Evolutionary conservation across 2,888 invertebrate genomes (phyloP).

Genomic region (Laspeyria flexula): DNA sequence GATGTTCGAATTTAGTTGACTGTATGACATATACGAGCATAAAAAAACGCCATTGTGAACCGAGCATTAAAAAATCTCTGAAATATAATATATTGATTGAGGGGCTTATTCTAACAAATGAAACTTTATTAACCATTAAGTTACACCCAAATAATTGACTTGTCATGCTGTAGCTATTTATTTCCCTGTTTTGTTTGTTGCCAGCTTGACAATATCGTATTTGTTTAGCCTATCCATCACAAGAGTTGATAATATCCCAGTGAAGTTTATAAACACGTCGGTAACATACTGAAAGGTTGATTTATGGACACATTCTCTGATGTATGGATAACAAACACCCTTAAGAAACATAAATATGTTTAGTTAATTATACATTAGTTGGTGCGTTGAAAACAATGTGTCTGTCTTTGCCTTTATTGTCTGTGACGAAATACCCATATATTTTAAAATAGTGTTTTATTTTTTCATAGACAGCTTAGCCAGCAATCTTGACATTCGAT

Average conservation of each 20-base stretch:
- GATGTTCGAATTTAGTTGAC: too few species aligned
- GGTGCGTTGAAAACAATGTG: not conserved
- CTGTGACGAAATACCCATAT: too few species aligned
- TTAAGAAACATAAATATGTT: not conserved
- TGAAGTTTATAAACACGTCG: conserved; percentile 19
- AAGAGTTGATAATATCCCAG: conserved; percentile 11
- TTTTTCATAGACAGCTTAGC: too few species aligned
- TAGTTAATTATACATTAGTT: not conserved
- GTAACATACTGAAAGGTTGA: conserved; percentile 4
- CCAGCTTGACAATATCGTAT: conserved; percentile 7
- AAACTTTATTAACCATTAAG: too few species aligned
- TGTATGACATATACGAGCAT: too few species aligned
- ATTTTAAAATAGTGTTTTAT: too few species aligned
- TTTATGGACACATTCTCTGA: conserved; percentile 2
- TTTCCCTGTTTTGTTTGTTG: not conserved
- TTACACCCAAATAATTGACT: not conserved
- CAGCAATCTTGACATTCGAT: too few species aligned
- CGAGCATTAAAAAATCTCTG: too few species aligned
- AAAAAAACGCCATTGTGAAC: too few species aligned
- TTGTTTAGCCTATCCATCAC: conserved; percentile 23
- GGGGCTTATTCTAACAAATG: too few species aligned
- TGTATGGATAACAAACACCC: not conserved
- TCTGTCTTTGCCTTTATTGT: not conserved
- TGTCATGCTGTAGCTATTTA: conserved; percentile 2
- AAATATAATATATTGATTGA: too few species aligned